These are phyloP conservation scores for Cairina moschata DNA, from an alignment of 2,113 vertebrate genomes.

Conservation along the genomic window DNA sequence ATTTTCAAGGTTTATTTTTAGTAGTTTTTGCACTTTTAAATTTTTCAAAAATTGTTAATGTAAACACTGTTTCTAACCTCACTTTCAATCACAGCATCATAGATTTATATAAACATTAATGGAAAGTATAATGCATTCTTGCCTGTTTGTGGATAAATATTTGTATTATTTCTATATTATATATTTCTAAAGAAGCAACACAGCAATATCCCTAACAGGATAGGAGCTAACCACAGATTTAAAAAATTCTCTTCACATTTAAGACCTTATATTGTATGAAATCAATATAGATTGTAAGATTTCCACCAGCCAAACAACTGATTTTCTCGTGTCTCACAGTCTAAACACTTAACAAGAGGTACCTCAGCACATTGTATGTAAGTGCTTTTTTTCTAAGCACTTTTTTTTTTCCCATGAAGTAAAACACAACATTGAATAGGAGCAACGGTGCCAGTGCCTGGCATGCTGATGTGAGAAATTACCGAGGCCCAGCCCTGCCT, in stretches of 20 bases:
- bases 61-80: neutral
- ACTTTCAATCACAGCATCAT: neutral
- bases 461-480: neutral
- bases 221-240: neutral
- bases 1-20: neutral
- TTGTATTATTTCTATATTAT: too few species aligned
- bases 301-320: neutral
- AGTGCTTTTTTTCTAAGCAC: neutral
- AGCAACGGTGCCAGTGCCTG: neutral
- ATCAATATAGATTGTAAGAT: neutral
- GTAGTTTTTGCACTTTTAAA: neutral
- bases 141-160: neutral
- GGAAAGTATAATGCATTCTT: neutral
- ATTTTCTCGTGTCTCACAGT: neutral
- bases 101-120: neutral
- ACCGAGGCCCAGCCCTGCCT: neutral
- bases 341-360: neutral
- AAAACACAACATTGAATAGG: too few species aligned
- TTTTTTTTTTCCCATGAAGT: neutral
- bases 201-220: neutral
- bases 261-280: neutral
- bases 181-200: neutral
- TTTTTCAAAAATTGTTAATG: neutral
- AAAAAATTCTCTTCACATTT: neutral
- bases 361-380: neutral